Conservation (phyloP, 35 echinoderm and acorn worm species). For the Ophioderma brevispina region DNA sequence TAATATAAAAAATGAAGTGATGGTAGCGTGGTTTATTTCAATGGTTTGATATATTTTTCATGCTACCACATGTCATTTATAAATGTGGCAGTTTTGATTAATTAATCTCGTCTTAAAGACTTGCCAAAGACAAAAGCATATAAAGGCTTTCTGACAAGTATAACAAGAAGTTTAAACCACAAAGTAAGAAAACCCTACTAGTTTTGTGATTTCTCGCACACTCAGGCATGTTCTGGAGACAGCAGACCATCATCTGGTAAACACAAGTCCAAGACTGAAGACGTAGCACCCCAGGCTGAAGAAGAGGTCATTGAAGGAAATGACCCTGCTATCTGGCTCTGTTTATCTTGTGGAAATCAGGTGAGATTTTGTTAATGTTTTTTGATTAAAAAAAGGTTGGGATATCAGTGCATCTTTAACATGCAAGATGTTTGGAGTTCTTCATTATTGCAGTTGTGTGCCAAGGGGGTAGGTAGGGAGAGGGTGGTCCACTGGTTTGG, state of each 20-base stretch:
- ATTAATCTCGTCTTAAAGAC: too few species aligned
- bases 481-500: too few species aligned
- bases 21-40: too few species aligned
- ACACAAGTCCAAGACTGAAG: not conserved
- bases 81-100: too few species aligned
- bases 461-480: too few species aligned
- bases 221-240: not conserved
- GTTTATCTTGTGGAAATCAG: constrained; percentile 59
- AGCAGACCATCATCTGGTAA: not conserved
- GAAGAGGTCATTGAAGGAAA: constrained; percentile 2
- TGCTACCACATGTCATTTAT: too few species aligned
- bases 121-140: too few species aligned
- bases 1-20: too few species aligned
- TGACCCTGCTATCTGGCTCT: constrained; percentile 47
- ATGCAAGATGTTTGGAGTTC: not conserved
- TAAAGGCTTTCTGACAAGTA: too few species aligned
- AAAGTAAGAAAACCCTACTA: too few species aligned
- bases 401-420: not conserved
- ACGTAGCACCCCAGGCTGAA: not conserved
- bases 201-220: not conserved
- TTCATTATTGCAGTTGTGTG: not conserved
- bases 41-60: too few species aligned
- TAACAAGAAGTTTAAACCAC: too few species aligned
- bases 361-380: constrained; percentile 10
- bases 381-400: not conserved